Conservation (phyloP, 2,888 invertebrate genomes). For the Agonopterix alstromeriana region DNA sequence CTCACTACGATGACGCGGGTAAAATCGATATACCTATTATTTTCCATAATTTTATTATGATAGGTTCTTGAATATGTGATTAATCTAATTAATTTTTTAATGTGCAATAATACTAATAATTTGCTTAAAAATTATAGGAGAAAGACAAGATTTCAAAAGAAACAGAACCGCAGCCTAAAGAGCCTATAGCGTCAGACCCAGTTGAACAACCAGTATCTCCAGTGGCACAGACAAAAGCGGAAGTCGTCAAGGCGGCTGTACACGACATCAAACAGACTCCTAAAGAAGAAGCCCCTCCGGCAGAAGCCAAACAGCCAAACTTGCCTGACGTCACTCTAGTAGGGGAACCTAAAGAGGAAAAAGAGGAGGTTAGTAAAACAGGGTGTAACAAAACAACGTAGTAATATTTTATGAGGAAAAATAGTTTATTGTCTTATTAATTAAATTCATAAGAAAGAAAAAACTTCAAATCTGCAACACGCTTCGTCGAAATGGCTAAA, state of each 20-base stretch:
- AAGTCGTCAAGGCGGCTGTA: background rate
- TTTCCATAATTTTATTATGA: too few relatives aligned
- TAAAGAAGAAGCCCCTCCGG: background rate
- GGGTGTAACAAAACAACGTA: background rate
- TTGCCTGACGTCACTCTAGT: constrained; percentile 61
- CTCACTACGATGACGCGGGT: too few relatives aligned
- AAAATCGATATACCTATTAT: too few relatives aligned
- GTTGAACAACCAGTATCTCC: background rate
- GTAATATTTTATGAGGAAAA: too few relatives aligned
- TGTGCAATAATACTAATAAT: too few relatives aligned
- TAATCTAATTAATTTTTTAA: too few relatives aligned
- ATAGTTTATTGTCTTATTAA: too few relatives aligned
- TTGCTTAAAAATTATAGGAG: constrained; percentile 23
- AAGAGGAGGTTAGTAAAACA: constrained; percentile 27
- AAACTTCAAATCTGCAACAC: too few relatives aligned
- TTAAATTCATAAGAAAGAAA: too few relatives aligned
- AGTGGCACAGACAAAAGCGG: background rate
- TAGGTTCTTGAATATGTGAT: too few relatives aligned
- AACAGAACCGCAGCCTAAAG: constrained; percentile 15
- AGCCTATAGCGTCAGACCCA: constrained; percentile 10
- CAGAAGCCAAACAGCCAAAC: constrained; percentile 22
- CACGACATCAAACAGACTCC: background rate
- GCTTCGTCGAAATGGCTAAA: too few relatives aligned
- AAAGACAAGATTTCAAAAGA: constrained; percentile 17
- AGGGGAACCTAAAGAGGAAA: constrained; percentile 46